Conservation (phyloP, 2,888 invertebrate genomes). For the Teinopalpus imperialis region DNA sequence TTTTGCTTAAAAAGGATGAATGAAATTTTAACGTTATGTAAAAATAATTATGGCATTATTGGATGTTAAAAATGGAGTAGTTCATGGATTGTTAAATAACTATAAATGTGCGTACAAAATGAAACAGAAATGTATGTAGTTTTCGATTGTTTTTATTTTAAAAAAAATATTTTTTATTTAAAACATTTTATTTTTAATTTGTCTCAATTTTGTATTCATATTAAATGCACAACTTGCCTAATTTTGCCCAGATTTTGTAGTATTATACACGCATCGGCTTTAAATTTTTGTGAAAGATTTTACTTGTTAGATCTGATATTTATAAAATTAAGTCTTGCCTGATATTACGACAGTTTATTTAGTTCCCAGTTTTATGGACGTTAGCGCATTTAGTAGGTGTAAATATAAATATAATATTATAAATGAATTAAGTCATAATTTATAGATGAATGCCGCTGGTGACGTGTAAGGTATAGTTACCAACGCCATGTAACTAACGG, state of each 20-base stretch:
- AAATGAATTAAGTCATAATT: conserved; percentile 21
- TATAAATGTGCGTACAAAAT: too few relatives aligned
- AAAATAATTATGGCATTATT: too few relatives aligned
- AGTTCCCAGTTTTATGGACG: conserved; percentile 26
- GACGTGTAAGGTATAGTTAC: conserved; percentile 6
- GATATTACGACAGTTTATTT: conserved; percentile 26
- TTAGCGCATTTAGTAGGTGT: conserved; percentile 39
- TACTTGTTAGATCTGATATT: conserved; percentile 3
- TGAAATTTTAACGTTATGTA: too few relatives aligned
- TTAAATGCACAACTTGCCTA: conserved; percentile 22
- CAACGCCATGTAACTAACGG: too few relatives aligned
- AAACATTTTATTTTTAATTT: not conserved
- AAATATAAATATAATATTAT: conserved; percentile 34
- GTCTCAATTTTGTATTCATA: not conserved
- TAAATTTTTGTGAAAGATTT: conserved; percentile 4
- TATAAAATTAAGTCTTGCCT: conserved; percentile 46
- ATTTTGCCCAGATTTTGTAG: conserved; percentile 17
- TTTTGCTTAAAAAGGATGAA: too few relatives aligned
- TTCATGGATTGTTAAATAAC: too few relatives aligned
- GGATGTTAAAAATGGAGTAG: too few relatives aligned
- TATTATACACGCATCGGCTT: conserved; percentile 12
- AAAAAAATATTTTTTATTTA: not conserved
- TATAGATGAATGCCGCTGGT: conserved; percentile 22
- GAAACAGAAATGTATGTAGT: too few relatives aligned
- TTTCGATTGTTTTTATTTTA: too few relatives aligned